Conservation (phyloP, 1,140 invertebrate genomes). For the Macrostomum lignano region DNA sequence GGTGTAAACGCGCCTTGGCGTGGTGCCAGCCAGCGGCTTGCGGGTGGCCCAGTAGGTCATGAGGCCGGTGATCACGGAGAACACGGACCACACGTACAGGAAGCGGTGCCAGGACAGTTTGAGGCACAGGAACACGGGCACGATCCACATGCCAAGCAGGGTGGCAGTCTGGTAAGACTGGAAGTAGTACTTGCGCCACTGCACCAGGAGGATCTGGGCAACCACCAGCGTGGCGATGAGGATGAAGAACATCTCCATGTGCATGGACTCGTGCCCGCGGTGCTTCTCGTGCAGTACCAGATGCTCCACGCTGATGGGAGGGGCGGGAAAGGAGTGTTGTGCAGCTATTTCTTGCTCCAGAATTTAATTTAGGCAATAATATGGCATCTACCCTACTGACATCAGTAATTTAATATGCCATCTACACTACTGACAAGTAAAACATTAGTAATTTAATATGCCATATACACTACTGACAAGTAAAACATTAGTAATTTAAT, state of each 20-base stretch:
- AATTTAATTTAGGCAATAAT: no score
- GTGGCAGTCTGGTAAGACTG: conserved; percentile 3
- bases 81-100: conserved; percentile 61
- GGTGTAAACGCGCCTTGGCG: conserved; percentile 90
- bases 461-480: no score
- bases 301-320: conserved; percentile 40
- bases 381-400: no score
- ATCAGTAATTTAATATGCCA: no score
- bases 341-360: no score
- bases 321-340: no score
- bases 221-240: conserved; percentile 48
- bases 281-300: conserved; percentile 61
- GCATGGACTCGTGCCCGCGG: conserved; percentile 80
- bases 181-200: conserved; percentile 5
- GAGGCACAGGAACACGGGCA: conserved; percentile 54
- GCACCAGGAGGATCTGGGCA: conserved; percentile 3
- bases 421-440: no score
- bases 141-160: conserved; percentile 55
- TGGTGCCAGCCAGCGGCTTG: conserved; percentile 56
- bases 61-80: conserved; percentile 51
- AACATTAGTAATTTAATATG: no score
- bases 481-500: no score
- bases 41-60: conserved; percentile 53
- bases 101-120: conserved; percentile 67
- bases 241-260: conserved; percentile 78